A percentile compares a stretch with the other conserved stretches of the same genome.
phyloP scores from a whole-genome alignment of 2,888 invertebrate species.

The Drosophila pseudotalamancana region DNA sequence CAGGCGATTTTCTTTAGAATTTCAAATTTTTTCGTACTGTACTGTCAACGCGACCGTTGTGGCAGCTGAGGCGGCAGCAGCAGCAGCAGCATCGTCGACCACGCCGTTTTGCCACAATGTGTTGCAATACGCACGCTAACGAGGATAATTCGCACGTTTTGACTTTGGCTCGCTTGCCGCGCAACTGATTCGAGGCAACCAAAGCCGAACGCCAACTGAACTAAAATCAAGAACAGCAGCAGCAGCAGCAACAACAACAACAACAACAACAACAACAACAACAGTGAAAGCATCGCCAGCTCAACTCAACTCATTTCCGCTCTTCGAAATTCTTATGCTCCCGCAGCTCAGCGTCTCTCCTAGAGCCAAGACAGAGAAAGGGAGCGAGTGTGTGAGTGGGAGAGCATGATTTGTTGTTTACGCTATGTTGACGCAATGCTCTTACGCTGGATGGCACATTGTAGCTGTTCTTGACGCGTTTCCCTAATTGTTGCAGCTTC shows the following conservation, averaged over 20 bases:
- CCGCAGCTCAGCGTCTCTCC: constrained; percentile 29
- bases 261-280: constrained; percentile 17
- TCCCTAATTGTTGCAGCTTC: constrained; percentile 47
- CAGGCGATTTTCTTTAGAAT: constrained; percentile 62
- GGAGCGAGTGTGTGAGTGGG: constrained; percentile 4
- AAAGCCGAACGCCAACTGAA: constrained; percentile 33
- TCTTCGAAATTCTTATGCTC: constrained; percentile 13
- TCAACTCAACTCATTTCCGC: constrained; percentile 32
- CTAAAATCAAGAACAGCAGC: not conserved
- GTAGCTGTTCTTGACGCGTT: constrained; percentile 45
- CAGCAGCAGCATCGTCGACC: constrained; percentile 29
- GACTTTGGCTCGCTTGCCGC: constrained; percentile 66
- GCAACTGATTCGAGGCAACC: constrained; percentile 59
- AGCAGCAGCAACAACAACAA: not conserved
- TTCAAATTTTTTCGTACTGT: constrained; percentile 52
- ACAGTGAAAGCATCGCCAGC: constrained; percentile 40
- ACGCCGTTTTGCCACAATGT: constrained; percentile 43
- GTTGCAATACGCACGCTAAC: constrained; percentile 21
- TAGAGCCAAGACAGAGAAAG: not conserved
- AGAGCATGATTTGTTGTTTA: constrained; percentile 27
- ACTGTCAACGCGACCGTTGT: constrained; percentile 53
- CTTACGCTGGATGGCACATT: not conserved
- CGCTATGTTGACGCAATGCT: constrained; percentile 36
- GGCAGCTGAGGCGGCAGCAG: constrained; percentile 36
- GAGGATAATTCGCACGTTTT: constrained; percentile 70